Percentiles rank a stretch among this genome's conserved stretches.
Conservation (phyloP, 2,888 invertebrate genomes). For the Magallana nippona region DNA sequence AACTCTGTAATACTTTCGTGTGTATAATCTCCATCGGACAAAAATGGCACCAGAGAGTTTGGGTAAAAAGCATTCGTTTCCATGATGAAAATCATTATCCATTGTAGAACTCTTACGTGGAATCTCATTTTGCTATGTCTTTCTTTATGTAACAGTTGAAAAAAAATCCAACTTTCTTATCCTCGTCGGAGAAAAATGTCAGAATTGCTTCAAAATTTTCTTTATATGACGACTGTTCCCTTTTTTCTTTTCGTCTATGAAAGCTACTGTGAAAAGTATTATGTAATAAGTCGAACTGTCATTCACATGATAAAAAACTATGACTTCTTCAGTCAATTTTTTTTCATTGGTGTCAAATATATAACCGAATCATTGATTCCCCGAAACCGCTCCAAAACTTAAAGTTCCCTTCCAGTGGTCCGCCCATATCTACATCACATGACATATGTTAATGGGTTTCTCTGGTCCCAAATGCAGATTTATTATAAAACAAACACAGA, state of each 20-base stretch:
- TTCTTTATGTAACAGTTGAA: neutral
- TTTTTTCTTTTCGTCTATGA: too few species aligned
- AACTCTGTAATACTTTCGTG: conserved; percentile 62
- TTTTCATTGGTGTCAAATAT: neutral
- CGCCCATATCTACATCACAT: conserved; percentile 30
- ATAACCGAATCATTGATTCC: conserved; percentile 4
- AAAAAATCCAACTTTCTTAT: neutral
- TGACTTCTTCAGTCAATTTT: neutral
- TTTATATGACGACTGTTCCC: neutral
- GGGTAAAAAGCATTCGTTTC: conserved; percentile 51
- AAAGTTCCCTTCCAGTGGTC: neutral
- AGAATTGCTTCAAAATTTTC: neutral
- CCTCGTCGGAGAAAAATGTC: neutral
- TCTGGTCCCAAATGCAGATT: conserved; percentile 7
- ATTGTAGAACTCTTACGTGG: neutral
- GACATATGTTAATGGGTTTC: conserved; percentile 8
- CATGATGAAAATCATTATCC: neutral
- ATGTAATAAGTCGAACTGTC: neutral
- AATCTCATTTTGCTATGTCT: conserved; percentile 16
- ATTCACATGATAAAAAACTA: neutral
- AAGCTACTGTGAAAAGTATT: neutral
- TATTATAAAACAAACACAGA: conserved; percentile 16
- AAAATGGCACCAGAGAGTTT: conserved; percentile 41
- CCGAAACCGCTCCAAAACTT: neutral
- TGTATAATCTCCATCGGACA: conserved; percentile 53